These are phyloP conservation scores for Trissolcus japonicus DNA, from an alignment of 2,888 invertebrate species.

Conservation along the genomic window DNA sequence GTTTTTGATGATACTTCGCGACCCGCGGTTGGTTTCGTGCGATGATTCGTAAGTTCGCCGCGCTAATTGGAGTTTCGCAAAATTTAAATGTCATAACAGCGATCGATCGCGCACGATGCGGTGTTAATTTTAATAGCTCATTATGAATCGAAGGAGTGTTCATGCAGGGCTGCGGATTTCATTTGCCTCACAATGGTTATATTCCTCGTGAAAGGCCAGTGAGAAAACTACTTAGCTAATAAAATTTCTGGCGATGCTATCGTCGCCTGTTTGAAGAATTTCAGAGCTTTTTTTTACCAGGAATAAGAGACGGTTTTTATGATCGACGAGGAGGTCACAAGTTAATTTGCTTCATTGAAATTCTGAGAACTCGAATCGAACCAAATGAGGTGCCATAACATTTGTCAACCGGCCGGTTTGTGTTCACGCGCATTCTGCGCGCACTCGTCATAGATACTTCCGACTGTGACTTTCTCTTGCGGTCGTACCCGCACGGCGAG, in stretches of 20 bases:
- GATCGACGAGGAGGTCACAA: conserved; percentile 10
- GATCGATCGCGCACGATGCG: conserved; percentile 30
- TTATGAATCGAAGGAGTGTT: conserved; percentile 38
- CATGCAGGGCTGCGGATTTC: conserved; percentile 42
- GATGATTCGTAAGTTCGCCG: conserved; percentile 32
- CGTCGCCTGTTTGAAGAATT: conserved; percentile 1
- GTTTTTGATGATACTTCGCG: conserved; percentile 15
- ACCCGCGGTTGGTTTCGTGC: conserved; percentile 8
- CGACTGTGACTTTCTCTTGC: conserved; percentile 64
- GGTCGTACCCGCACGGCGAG: conserved; percentile 65
- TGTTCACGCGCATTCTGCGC: conserved; percentile 14
- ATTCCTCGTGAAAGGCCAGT: conserved; percentile 46
- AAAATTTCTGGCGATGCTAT: conserved; percentile 26
- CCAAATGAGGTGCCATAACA: conserved; percentile 21
- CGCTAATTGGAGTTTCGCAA: conserved; percentile 39
- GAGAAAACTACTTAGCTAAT: conserved; percentile 24
- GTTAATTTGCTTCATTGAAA: conserved; percentile 22
- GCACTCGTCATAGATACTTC: conserved; percentile 41
- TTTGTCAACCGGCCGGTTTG: conserved; percentile 20
- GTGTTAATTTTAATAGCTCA: conserved; percentile 46
- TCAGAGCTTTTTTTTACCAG: conserved; percentile 1
- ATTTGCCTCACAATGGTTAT: conserved; percentile 26
- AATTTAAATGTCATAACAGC: conserved; percentile 37
- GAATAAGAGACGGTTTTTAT: conserved; percentile 5
- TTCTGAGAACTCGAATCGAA: conserved; percentile 9